Conservation (phyloP, 2,888 invertebrate genomes). For the Phasia obesa region DNA sequence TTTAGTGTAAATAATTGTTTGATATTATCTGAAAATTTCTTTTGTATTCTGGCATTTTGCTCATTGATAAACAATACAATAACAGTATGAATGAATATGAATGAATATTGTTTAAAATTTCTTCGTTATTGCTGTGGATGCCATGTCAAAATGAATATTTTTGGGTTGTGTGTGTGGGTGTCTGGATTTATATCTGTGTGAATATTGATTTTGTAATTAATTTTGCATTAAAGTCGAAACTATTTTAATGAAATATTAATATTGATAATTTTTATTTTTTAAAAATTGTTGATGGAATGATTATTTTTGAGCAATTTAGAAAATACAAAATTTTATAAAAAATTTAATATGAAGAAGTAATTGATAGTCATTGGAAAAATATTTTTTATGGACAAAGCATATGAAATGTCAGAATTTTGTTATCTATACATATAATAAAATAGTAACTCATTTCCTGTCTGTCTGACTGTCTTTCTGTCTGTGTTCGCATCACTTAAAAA, state of each 20-base stretch:
- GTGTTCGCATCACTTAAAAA: too few species aligned
- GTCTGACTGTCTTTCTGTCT: too few species aligned
- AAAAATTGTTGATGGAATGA: neutral
- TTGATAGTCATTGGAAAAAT: too few species aligned
- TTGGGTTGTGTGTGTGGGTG: neutral
- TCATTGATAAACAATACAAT: conserved; percentile 31
- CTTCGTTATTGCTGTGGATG: conserved; percentile 2
- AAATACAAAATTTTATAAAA: neutral
- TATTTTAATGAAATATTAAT: conserved; percentile 17
- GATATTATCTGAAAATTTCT: conserved; percentile 58
- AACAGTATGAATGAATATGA: too few species aligned
- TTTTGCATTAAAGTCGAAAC: conserved; percentile 13
- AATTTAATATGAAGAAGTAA: conserved; percentile 7
- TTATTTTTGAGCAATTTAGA: too few species aligned
- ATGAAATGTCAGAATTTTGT: too few species aligned
- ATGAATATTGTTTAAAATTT: conserved; percentile 14
- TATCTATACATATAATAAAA: too few species aligned
- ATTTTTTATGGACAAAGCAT: too few species aligned
- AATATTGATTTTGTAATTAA: conserved; percentile 59
- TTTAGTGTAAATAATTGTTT: conserved; percentile 70
- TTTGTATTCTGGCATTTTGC: conserved; percentile 34
- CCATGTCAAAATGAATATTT: conserved; percentile 5
- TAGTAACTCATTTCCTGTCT: too few species aligned
- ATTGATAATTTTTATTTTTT: neutral
- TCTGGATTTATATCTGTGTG: conserved; percentile 4